Evolutionary conservation across 2,888 invertebrate genomes (phyloP).

Genomic region (Lasioglossum vierecki): DNA sequence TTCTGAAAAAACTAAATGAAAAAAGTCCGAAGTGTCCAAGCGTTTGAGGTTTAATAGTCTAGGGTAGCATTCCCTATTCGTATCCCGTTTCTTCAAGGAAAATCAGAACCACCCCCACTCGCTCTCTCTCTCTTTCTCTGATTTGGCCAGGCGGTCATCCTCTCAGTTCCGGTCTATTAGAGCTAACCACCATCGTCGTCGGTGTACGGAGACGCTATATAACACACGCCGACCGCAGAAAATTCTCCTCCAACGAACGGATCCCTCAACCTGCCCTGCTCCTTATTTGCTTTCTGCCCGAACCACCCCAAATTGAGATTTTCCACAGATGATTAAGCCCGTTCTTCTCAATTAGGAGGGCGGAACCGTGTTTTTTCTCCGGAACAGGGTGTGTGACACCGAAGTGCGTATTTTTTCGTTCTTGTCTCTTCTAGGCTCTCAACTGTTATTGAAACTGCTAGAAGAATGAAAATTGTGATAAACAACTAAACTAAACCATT

Average conservation of each 20-base stretch:
- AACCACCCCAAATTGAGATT: conserved; percentile 82
- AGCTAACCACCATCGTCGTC: conserved; percentile 73
- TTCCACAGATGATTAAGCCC: conserved; percentile 82
- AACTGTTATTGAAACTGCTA: not conserved
- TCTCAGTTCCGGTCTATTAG: conserved; percentile 83
- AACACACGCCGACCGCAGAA: conserved; percentile 38
- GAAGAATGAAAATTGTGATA: too few species aligned
- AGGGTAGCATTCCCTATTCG: conserved; percentile 37
- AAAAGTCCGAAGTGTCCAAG: not conserved
- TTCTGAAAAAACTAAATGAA: too few species aligned
- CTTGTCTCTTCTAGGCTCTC: too few species aligned
- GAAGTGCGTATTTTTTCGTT: too few species aligned
- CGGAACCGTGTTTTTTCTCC: conserved; percentile 43
- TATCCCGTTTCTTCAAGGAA: conserved; percentile 40
- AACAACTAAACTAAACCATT: too few species aligned
- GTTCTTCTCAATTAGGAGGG: conserved; percentile 80
- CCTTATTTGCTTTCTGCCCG: conserved; percentile 83
- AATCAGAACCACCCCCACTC: conserved; percentile 62
- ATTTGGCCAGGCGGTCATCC: conserved; percentile 76
- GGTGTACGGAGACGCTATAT: conserved; percentile 20
- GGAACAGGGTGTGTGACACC: not conserved
- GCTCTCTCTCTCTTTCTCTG: not conserved
- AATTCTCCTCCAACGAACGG: conserved; percentile 53
- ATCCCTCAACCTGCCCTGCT: conserved; percentile 68
- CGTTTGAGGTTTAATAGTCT: conserved; percentile 8